Percentiles rank a stretch among this genome's conserved stretches.
These are phyloP conservation scores for Epinotia bilunana DNA, from an alignment of 2,888 invertebrate genomes.

Conservation along the genomic window DNA sequence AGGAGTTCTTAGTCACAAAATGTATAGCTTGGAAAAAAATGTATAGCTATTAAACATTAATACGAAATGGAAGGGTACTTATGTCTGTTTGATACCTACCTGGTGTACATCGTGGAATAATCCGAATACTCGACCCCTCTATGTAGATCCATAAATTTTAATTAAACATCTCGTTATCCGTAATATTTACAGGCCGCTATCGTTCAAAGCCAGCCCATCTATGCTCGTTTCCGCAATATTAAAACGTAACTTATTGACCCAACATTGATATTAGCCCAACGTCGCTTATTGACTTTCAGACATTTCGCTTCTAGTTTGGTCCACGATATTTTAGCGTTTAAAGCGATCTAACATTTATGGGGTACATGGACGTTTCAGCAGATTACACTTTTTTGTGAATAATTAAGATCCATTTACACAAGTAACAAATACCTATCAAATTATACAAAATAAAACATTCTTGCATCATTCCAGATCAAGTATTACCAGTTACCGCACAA, in stretches of 20 bases:
- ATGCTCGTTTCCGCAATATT: constrained; percentile 22
- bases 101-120: constrained; percentile 13
- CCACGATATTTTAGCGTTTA: constrained; percentile 20
- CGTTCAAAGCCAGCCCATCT: constrained; percentile 27
- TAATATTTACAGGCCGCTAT: constrained; percentile 39
- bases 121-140: constrained; percentile 27
- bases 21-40: too few species aligned
- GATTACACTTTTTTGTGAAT: background rate
- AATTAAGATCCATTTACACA: background rate
- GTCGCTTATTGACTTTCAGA: constrained; percentile 19
- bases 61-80: background rate
- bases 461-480: too few species aligned
- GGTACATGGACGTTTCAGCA: background rate
- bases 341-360: constrained; percentile 16
- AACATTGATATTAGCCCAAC: too few species aligned
- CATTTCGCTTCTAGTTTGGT: constrained; percentile 4
- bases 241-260: too few species aligned
- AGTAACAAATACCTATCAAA: too few species aligned
- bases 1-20: too few species aligned
- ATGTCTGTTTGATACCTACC: background rate
- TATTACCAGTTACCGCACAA: too few species aligned
- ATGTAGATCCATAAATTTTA: constrained; percentile 39
- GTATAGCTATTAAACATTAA: background rate
- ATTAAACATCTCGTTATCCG: constrained; percentile 42
- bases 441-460: too few species aligned